Evolutionary conservation across 2,797 vertebrate species (phyloP).

Genomic region (Anableps anableps): DNA sequence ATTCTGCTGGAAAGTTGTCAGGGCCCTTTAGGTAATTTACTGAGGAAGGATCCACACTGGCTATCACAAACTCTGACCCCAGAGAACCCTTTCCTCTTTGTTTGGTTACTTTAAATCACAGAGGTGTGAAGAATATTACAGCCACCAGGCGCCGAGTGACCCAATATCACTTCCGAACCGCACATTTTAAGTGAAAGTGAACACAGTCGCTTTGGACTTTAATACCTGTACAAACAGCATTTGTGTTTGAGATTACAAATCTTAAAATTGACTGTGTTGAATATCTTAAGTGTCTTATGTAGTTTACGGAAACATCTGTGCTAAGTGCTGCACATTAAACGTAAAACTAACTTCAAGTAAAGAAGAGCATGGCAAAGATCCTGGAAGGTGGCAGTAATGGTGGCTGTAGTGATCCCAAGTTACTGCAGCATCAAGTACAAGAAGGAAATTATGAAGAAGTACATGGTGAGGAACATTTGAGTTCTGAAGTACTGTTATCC

Average conservation of each 20-base stretch:
- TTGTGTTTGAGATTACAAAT: background rate
- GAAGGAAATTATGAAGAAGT: background rate
- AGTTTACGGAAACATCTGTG: too few relatives aligned
- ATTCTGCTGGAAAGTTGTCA: constrained; percentile 84
- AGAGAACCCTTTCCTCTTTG: constrained; percentile 62
- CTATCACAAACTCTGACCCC: constrained; percentile 52
- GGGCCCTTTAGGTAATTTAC: constrained; percentile 82
- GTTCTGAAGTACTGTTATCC: too few relatives aligned
- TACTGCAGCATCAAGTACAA: background rate
- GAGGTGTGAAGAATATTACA: constrained; percentile 52
- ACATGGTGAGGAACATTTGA: background rate
- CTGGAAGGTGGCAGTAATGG: too few relatives aligned
- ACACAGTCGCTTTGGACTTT: background rate
- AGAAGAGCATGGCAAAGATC: background rate
- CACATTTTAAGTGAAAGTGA: background rate
- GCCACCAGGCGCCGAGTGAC: background rate
- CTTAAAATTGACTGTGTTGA: background rate
- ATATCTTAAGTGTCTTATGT: too few relatives aligned
- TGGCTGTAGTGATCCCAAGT: background rate
- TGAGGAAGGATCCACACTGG: constrained; percentile 71
- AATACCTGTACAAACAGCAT: background rate
- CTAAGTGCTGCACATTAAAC: background rate
- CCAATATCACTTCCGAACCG: background rate
- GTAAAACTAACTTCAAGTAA: background rate
- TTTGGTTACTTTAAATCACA: constrained; percentile 70